These are phyloP conservation scores for Hypsopygia costalis DNA, from an alignment of 2,888 invertebrate species.

Conservation along the genomic window DNA sequence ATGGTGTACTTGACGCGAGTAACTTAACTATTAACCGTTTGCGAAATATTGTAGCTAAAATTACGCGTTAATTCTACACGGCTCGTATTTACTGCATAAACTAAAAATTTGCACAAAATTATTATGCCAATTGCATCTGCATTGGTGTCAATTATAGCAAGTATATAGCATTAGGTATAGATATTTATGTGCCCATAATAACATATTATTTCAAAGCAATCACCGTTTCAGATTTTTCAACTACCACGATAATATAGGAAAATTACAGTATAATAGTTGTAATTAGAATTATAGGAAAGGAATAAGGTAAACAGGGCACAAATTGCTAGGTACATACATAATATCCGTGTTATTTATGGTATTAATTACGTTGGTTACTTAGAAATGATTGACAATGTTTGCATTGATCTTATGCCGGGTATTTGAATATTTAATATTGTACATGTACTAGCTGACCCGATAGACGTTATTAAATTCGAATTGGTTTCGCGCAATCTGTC, in stretches of 20 bases:
- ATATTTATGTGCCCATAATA: too few relatives aligned
- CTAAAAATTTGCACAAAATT: constrained; percentile 13
- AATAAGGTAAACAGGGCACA: constrained; percentile 24
- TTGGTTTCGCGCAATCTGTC: too few relatives aligned
- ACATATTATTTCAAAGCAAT: constrained; percentile 3
- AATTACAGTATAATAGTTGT: constrained; percentile 22
- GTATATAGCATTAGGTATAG: too few relatives aligned
- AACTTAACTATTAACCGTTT: constrained; percentile 41
- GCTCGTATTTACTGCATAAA: constrained; percentile 12
- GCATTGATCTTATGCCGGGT: constrained; percentile 16
- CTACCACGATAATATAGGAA: constrained; percentile 16
- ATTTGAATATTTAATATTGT: too few relatives aligned
- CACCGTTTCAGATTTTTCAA: constrained; percentile 16
- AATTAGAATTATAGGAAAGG: constrained; percentile 26
- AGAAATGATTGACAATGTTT: constrained; percentile 1
- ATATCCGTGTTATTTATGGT: constrained; percentile 28
- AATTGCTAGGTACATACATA: constrained; percentile 27
- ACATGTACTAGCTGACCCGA: too few relatives aligned
- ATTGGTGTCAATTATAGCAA: too few relatives aligned
- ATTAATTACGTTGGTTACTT: constrained; percentile 35
- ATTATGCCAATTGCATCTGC: too few relatives aligned
- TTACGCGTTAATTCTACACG: too few relatives aligned
- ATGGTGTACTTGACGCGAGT: constrained; percentile 48
- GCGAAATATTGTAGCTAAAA: constrained; percentile 32
- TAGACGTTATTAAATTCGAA: too few relatives aligned